Percentiles rank a stretch among this genome's conserved stretches.
These are phyloP conservation scores for Sciurus vulgaris DNA, from an alignment of 2,797 vertebrate genomes.

Conservation along the genomic window DNA sequence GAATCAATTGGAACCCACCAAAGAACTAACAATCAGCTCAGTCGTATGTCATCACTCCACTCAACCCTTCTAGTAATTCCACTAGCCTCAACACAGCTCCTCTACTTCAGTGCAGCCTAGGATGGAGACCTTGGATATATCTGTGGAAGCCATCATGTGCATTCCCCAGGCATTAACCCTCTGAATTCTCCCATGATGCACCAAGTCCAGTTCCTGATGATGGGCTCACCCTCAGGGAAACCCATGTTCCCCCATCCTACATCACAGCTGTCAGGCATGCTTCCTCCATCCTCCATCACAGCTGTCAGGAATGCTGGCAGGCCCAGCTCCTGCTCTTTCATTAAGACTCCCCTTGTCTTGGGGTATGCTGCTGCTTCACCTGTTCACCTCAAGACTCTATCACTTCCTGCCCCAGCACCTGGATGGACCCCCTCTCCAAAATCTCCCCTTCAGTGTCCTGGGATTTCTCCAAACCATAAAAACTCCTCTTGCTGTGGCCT, in stretches of 20 bases:
- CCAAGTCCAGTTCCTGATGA: slow-evolving; percentile 99
- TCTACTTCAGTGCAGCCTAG: slow-evolving; percentile 90
- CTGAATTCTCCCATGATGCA: slow-evolving; percentile 98
- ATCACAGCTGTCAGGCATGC: slow-evolving; percentile 97
- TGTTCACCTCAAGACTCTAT: slow-evolving; percentile 99
- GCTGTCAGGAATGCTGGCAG: slow-evolving; percentile 97
- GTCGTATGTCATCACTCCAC: slow-evolving; percentile 96
- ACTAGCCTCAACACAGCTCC: slow-evolving; percentile 91
- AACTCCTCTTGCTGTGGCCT: slow-evolving; percentile 96
- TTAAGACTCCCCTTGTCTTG: slow-evolving; percentile 98
- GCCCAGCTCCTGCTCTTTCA: slow-evolving; percentile 95
- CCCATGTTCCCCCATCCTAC: slow-evolving; percentile 99
- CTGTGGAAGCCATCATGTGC: slow-evolving; percentile 94
- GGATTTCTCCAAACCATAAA: slow-evolving; percentile 96
- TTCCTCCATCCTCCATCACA: slow-evolving; percentile 99
- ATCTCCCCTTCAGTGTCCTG: slow-evolving; percentile 98
- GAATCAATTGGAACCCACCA: slow-evolving; percentile 96
- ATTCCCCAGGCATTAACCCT: slow-evolving; percentile 97
- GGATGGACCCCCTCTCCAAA: slow-evolving; percentile 99
- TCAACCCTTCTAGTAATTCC: slow-evolving; percentile 91
- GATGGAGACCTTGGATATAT: slow-evolving; percentile 96
- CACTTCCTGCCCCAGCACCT: slow-evolving; percentile 97
- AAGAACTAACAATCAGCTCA: slow-evolving; percentile 96
- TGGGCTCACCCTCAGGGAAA: slow-evolving; percentile 98
- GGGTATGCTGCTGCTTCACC: slow-evolving; percentile 99